Percentiles rank a stretch among this genome's conserved stretches.
Evolutionary conservation across 2,888 invertebrate species (phyloP).

Genomic region (Leptinotarsa tumamoca): DNA sequence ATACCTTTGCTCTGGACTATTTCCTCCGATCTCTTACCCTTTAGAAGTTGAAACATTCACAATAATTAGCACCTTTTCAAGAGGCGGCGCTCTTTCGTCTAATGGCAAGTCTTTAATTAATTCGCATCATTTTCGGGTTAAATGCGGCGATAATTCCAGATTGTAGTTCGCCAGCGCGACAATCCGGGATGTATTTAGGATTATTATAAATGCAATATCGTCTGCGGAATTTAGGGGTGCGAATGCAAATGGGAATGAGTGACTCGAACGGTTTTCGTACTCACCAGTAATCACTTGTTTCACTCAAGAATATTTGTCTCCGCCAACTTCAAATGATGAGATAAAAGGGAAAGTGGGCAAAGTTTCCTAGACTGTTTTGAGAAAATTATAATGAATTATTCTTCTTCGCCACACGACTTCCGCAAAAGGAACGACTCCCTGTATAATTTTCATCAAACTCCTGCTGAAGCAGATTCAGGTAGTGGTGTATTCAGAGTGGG

Average conservation of each 20-base stretch:
- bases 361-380: too few species aligned
- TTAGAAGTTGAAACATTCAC: background rate
- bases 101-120: slow-evolving; percentile 8
- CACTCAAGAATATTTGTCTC: slow-evolving; percentile 1
- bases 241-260: background rate
- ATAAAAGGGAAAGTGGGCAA: too few species aligned
- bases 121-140: background rate
- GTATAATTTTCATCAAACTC: too few species aligned
- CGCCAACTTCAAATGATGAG: background rate
- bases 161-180: slow-evolving; percentile 3
- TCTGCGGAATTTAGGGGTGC: slow-evolving; percentile 6
- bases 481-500: too few species aligned
- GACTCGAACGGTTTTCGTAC: background rate
- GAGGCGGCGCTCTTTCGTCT: background rate
- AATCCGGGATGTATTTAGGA: background rate
- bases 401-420: too few species aligned
- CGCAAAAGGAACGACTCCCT: too few species aligned
- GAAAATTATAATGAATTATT: too few species aligned
- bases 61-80: background rate
- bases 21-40: background rate
- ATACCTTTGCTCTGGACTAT: background rate
- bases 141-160: slow-evolving; percentile 4
- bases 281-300: background rate
- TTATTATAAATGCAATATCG: slow-evolving; percentile 7
- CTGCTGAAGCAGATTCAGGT: too few species aligned